Base-by-base conservation (phyloP, 2,797 vertebrate genomes). In the Picus viridis region DNA sequence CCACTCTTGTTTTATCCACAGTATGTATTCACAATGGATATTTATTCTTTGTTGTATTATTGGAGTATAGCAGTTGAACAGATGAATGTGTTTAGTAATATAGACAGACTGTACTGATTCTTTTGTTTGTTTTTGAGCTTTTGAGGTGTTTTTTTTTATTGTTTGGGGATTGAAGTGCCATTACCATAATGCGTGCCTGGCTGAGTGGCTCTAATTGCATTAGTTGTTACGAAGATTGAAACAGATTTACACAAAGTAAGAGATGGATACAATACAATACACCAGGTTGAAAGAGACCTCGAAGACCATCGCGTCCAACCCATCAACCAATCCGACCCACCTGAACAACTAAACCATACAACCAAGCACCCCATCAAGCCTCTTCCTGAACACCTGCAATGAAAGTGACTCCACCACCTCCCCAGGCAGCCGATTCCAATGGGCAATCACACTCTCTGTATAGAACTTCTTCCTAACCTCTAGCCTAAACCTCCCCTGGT, bases 241-340 rank as follows among this genome's bases (percentile, higher is more conserved):
- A 92, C 3, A 10, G 43, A 2, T 0, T 73, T 75, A 11, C 1
- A 32, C 5, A 58, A 78, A 51, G 12, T 69, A 69, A 72, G 10
- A 0, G 0, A 24, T 53, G 26, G 12, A 43, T 84, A 49, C 23
- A 47, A 88, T n/a, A n/a, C n/a, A n/a, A n/a, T n/a, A n/a, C n/a
- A n/a, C n/a, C n/a, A n/a, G n/a, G n/a, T n/a, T n/a, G n/a, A n/a
- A n/a, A n/a, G n/a, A n/a, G n/a, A n/a, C n/a, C n/a, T n/a, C n/a
- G n/a, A n/a, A n/a, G n/a, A n/a, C n/a, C n/a, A n/a, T n/a, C n/a
- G n/a, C n/a, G n/a, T n/a, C n/a, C n/a, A n/a, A n/a, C n/a, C n/a
- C n/a, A n/a, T n/a, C n/a, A n/a, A n/a, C n/a, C n/a, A n/a, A n/a
- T n/a, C n/a, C n/a, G n/a, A n/a, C n/a, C n/a, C n/a, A n/a, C n/a